phyloP scores from a whole-genome alignment of 1,140 invertebrate species.

The Zophobas morio region DNA sequence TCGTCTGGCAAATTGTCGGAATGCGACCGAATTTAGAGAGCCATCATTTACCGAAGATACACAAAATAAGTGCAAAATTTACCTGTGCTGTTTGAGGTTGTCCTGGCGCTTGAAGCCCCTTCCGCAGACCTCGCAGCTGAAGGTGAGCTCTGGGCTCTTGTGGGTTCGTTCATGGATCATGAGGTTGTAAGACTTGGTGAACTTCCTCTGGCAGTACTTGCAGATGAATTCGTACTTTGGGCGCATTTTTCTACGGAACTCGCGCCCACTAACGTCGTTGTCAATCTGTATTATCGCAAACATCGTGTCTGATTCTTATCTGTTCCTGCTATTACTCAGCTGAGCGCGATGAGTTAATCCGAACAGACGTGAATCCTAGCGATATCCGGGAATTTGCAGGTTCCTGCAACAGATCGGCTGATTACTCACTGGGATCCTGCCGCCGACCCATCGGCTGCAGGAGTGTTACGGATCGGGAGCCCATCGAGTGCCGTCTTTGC shows the following conservation, averaged over 20 bases:
- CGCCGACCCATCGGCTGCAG: background rate
- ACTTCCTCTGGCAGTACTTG: conserved; percentile 98
- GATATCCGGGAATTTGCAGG: conserved; percentile 36
- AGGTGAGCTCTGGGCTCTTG: conserved; percentile 96
- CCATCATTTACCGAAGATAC: background rate
- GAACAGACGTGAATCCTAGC: conserved; percentile 19
- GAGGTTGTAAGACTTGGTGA: conserved; percentile 99
- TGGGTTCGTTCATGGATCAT: conserved; percentile 99
- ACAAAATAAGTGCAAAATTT: conserved; percentile 51
- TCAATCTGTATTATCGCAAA: conserved; percentile 91
- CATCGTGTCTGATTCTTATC: conserved; percentile 73
- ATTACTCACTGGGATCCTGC: conserved; percentile 18
- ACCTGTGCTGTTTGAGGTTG: conserved; percentile 96
- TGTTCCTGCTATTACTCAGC: conserved; percentile 48
- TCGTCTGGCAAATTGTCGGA: background rate
- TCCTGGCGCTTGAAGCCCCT: conserved; percentile 99
- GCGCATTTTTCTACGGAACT: conserved; percentile 93
- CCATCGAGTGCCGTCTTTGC: conserved; percentile 38
- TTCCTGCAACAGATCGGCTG: conserved; percentile 25
- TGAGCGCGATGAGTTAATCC: conserved; percentile 44
- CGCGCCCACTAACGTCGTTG: conserved; percentile 89
- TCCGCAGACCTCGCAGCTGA: conserved; percentile 98
- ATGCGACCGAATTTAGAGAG: background rate
- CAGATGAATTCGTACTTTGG: conserved; percentile 98
- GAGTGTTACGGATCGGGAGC: conserved; percentile 47